These are phyloP conservation scores for Dryas iulia DNA, from an alignment of 1,140 invertebrate genomes.

Conservation along the genomic window DNA sequence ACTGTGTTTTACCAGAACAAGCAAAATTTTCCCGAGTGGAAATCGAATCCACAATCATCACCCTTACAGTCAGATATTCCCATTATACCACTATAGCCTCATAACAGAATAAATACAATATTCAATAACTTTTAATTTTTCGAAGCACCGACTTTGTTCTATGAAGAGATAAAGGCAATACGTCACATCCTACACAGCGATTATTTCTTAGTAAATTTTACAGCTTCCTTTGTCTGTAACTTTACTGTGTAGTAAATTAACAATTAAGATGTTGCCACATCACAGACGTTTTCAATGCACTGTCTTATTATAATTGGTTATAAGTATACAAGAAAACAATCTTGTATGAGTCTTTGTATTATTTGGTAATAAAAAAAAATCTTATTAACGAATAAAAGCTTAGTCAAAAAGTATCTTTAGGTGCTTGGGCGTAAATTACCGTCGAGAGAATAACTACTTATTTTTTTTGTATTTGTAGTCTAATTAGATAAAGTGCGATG, in stretches of 20 bases:
- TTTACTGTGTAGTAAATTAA: constrained; percentile 16
- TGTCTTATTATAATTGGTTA: constrained; percentile 8
- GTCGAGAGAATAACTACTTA: too few relatives aligned
- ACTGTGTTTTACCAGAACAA: too few relatives aligned
- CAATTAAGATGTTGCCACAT: constrained; percentile 17
- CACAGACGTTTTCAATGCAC: constrained; percentile 10
- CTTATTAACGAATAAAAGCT: too few relatives aligned
- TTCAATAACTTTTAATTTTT: background rate
- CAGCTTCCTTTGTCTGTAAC: constrained; percentile 10
- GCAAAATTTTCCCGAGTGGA: too few relatives aligned
- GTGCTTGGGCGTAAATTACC: too few relatives aligned
- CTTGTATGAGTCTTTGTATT: background rate
- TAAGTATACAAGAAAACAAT: constrained; percentile 1
- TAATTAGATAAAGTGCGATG: too few relatives aligned
- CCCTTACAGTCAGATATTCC: background rate
- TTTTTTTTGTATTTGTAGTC: too few relatives aligned
- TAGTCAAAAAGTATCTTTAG: too few relatives aligned
- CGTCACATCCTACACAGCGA: constrained; percentile 8
- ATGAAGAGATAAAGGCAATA: background rate
- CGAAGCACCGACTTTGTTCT: background rate
- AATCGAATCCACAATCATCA: background rate
- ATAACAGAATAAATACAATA: background rate
- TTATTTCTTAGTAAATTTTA: constrained; percentile 20
- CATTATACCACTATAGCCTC: too few relatives aligned
- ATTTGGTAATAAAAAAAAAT: background rate